A percentile compares a stretch with the other conserved stretches of the same genome.
phyloP scores from a whole-genome alignment of 2,797 vertebrate genomes.

The Bradypodion ventrale region DNA sequence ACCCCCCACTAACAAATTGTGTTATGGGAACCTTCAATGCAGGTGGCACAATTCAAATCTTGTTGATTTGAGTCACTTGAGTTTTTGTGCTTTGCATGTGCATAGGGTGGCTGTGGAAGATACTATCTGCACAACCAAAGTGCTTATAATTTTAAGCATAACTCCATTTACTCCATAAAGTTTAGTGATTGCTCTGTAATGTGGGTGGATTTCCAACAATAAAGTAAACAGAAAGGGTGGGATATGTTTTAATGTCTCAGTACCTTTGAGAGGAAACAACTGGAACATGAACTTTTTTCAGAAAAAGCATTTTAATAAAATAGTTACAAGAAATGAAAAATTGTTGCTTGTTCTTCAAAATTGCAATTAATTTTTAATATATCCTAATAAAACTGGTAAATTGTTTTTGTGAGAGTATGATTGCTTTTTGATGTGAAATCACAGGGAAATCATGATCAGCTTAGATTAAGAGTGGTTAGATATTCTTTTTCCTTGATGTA shows the following conservation, averaged over 20 bases:
- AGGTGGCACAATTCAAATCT: background rate
- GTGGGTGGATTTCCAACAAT: background rate
- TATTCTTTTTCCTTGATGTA: background rate
- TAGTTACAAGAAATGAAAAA: background rate
- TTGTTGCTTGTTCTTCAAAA: background rate
- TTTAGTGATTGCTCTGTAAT: background rate
- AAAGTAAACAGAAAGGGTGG: too few relatives aligned
- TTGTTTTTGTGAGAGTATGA: background rate
- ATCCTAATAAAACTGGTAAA: slow-evolving; percentile 1
- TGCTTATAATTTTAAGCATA: background rate
- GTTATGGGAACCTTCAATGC: background rate
- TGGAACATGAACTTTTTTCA: slow-evolving; percentile 14
- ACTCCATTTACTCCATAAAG: background rate
- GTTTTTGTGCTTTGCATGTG: background rate
- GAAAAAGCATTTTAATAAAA: slow-evolving; percentile 1
- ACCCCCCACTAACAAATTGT: background rate
- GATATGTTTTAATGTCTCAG: background rate
- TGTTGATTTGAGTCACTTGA: background rate
- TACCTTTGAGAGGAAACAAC: background rate
- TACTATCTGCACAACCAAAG: background rate
- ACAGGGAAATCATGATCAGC: background rate
- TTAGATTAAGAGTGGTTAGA: background rate
- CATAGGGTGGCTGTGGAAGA: background rate
- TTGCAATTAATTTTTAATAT: too few relatives aligned
- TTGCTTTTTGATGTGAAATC: background rate